These are phyloP conservation scores for Psilopsiagon aurifrons DNA, from an alignment of 2,113 vertebrate species.

Conservation along the genomic window DNA sequence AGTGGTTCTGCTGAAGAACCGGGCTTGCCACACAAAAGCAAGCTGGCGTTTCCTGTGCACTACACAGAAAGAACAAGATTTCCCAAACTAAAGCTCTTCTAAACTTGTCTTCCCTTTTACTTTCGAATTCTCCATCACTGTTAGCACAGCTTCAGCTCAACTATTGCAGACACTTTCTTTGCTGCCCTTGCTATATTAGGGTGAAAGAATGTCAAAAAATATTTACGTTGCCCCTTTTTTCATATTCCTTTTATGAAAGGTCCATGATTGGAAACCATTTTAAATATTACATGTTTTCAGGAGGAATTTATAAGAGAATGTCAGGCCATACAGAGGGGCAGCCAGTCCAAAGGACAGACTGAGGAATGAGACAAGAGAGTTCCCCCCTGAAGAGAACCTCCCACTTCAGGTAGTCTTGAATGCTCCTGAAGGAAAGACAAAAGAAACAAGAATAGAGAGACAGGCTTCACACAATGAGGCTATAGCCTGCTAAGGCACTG, in stretches of 20 bases:
- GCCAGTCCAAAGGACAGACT: not conserved
- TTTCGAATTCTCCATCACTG: not conserved
- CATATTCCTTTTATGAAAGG: not conserved
- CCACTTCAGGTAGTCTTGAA: not conserved
- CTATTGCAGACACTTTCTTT: not conserved
- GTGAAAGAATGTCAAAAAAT: not conserved
- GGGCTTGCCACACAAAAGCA: not conserved
- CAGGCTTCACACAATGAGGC: not conserved
- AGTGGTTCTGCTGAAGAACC: not conserved
- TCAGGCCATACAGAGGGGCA: not conserved
- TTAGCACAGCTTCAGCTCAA: not conserved
- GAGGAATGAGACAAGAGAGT: not conserved
- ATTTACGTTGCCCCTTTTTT: not conserved
- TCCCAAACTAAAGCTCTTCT: not conserved
- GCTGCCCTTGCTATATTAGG: not conserved
- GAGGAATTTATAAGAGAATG: not conserved
- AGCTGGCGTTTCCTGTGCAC: rapidly evolving
- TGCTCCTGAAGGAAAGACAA: not conserved
- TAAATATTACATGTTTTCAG: not conserved
- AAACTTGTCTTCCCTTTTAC: not conserved
- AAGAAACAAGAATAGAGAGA: not conserved
- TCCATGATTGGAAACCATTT: not conserved
- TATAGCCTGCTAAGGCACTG: not conserved
- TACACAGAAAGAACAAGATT: not conserved
- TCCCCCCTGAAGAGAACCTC: not conserved